A percentile compares a stretch with the other conserved stretches of the same genome.
These are phyloP conservation scores for Lagorchestes hirsutus DNA, from an alignment of 2,797 vertebrate genomes.

Conservation along the genomic window DNA sequence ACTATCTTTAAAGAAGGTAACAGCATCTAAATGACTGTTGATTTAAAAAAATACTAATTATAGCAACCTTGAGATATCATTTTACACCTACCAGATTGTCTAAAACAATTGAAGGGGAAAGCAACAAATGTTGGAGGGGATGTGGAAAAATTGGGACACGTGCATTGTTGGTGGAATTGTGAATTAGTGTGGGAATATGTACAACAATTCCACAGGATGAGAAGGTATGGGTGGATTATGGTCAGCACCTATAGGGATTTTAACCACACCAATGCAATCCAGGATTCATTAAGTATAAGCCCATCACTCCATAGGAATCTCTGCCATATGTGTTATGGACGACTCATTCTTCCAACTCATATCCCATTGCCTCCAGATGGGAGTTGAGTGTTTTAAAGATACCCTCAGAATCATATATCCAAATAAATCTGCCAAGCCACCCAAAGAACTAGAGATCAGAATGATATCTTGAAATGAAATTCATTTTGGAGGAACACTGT, in stretches of 20 bases:
- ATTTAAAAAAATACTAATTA: neutral
- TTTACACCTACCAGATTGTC: neutral
- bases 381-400: neutral
- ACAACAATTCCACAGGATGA: neutral
- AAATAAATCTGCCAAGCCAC: conserved; percentile 51
- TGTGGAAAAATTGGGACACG: neutral
- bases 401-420: conserved; percentile 40
- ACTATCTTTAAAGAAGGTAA: too few species aligned
- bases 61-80: neutral
- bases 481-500: conserved; percentile 48
- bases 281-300: neutral
- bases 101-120: neutral
- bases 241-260: neutral
- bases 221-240: neutral
- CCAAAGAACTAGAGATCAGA: conserved; percentile 53
- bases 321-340: neutral
- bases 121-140: neutral
- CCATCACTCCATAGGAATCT: neutral
- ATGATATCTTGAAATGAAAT: conserved; percentile 61
- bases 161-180: neutral
- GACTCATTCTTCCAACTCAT: neutral
- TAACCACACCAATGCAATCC: neutral
- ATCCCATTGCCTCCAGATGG: neutral
- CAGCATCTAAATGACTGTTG: neutral
- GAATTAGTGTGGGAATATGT: neutral